phyloP scores from a whole-genome alignment of 2,888 invertebrate species.

The Drosophila neonasuta region DNA sequence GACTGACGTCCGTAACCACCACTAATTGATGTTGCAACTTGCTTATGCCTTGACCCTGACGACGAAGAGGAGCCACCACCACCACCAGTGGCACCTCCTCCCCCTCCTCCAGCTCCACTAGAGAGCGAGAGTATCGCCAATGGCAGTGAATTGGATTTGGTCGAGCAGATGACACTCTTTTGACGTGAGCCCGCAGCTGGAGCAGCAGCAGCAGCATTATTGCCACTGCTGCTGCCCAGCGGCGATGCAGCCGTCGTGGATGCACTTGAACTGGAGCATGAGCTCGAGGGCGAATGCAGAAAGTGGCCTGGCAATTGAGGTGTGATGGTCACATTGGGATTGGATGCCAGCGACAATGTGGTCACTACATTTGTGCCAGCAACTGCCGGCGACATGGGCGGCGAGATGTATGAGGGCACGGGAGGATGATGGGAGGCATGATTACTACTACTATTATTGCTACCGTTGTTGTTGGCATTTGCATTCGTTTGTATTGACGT shows the following conservation, averaged over 20 bases:
- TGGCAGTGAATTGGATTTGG: slow-evolving; percentile 71
- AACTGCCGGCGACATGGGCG: slow-evolving; percentile 80
- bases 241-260: slow-evolving; percentile 70
- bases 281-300: slow-evolving; percentile 69
- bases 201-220: slow-evolving; percentile 2
- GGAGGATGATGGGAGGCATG: slow-evolving; percentile 32
- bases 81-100: slow-evolving; percentile 4
- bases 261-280: slow-evolving; percentile 70
- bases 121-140: slow-evolving; percentile 64
- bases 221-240: slow-evolving; percentile 36
- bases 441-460: slow-evolving; percentile 9
- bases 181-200: slow-evolving; percentile 59
- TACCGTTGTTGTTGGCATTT: slow-evolving; percentile 22
- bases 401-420: slow-evolving; percentile 80
- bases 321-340: slow-evolving; percentile 80
- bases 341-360: slow-evolving; percentile 77
- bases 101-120: slow-evolving; percentile 20
- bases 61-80: slow-evolving; percentile 23
- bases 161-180: slow-evolving; percentile 82
- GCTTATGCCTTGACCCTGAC: slow-evolving; percentile 48
- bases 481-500: slow-evolving; percentile 81
- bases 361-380: slow-evolving; percentile 56
- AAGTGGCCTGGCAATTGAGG: slow-evolving; percentile 77
- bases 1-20: slow-evolving; percentile 60
- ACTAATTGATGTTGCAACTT: slow-evolving; percentile 26